Percentiles rank a stretch among this genome's conserved stretches.
Conservation (phyloP, 2,797 vertebrate species). For the Strix occidentalis region DNA sequence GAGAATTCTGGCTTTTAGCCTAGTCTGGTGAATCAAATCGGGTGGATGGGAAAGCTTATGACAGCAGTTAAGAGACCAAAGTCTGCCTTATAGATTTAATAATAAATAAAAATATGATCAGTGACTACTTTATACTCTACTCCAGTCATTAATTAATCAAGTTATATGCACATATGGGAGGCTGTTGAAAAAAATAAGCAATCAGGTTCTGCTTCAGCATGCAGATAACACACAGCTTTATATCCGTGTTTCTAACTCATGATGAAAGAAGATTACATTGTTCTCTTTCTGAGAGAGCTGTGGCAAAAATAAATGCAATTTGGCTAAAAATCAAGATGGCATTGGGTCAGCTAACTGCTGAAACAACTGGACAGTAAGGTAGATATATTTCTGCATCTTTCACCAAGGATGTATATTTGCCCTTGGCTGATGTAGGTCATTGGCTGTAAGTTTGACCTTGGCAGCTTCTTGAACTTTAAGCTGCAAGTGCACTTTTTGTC, state of each 20-base stretch:
- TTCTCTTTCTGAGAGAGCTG: background rate
- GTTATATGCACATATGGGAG: background rate
- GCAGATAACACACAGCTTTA: background rate
- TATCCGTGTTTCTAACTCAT: background rate
- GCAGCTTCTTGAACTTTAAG: background rate
- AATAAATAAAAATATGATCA: slow-evolving; percentile 7
- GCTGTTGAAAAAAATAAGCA: background rate
- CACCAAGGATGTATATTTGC: background rate
- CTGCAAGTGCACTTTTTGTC: background rate
- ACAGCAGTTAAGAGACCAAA: background rate
- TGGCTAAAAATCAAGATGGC: slow-evolving; percentile 12
- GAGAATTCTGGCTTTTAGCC: slow-evolving; percentile 1
- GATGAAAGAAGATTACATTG: background rate
- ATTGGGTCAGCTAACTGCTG: background rate
- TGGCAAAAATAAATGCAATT: background rate
- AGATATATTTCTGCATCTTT: background rate
- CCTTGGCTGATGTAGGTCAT: background rate
- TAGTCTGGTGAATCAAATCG: background rate
- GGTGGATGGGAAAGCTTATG: background rate
- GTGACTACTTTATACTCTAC: background rate
- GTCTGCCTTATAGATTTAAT: background rate
- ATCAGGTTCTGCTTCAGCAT: background rate
- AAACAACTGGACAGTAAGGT: background rate
- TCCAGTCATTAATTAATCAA: slow-evolving; percentile 2
- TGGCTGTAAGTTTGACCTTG: background rate